Percentiles rank a stretch among this genome's conserved stretches.
These are phyloP conservation scores for Riparia riparia DNA, from an alignment of 2,113 vertebrate species.

Conservation along the genomic window DNA sequence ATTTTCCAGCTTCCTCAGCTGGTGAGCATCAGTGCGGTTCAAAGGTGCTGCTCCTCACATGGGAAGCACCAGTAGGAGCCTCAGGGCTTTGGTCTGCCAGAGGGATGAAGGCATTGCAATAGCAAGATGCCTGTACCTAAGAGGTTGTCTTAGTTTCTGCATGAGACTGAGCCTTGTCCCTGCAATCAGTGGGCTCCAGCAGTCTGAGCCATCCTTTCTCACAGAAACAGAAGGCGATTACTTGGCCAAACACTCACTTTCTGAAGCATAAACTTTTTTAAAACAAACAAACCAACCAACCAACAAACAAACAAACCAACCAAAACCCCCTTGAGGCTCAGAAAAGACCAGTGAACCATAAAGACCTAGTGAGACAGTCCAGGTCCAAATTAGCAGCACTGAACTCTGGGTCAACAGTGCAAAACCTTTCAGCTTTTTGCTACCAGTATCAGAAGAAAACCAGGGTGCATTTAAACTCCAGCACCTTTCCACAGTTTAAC, in stretches of 20 bases:
- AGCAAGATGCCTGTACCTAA: not conserved
- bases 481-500: conserved; percentile 62
- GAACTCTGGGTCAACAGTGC: not conserved
- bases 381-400: not conserved
- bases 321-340: not conserved
- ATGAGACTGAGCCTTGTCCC: not conserved
- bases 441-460: conserved; percentile 48
- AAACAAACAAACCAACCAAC: conserved; percentile 28
- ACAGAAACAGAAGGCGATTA: not conserved
- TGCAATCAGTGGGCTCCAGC: not conserved
- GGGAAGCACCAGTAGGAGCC: not conserved
- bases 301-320: not conserved
- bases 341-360: not conserved
- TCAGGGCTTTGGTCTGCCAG: not conserved
- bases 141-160: not conserved
- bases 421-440: conserved; percentile 44
- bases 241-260: not conserved
- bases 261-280: not conserved
- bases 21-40: not conserved
- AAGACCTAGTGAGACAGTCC: not conserved
- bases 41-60: not conserved
- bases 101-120: not conserved
- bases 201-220: not conserved
- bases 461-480: conserved; percentile 54
- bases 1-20: not conserved